Conservation (phyloP, 2,797 vertebrate species). For the Streptopelia turtur region DNA sequence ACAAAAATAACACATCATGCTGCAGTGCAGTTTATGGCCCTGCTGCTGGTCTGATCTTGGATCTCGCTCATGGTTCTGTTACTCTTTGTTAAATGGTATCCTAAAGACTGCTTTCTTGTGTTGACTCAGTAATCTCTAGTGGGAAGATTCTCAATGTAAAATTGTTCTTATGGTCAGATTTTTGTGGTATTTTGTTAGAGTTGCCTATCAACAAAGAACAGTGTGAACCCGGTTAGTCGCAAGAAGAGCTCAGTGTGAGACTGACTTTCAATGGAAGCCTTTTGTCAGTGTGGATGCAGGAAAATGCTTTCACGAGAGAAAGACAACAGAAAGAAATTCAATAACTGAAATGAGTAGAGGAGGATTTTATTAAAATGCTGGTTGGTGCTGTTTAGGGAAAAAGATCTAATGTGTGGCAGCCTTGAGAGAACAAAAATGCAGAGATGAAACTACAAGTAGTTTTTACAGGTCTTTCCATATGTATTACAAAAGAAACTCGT, state of each 20-base stretch:
- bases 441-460: not conserved
- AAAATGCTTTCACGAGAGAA: not conserved
- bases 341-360: not conserved
- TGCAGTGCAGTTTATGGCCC: not conserved
- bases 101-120: not conserved
- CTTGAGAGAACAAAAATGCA: not conserved
- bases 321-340: not conserved
- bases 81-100: not conserved
- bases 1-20: not conserved
- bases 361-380: not conserved
- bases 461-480: not conserved
- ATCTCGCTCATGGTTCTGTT: not conserved
- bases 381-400: not conserved
- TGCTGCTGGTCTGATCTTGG: not conserved
- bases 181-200: not conserved
- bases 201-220: not conserved
- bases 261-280: not conserved
- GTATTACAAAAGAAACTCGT: not conserved
- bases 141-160: not conserved
- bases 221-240: not conserved
- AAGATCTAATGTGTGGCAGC: not conserved
- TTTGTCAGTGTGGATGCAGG: not conserved
- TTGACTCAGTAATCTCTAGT: not conserved
- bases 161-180: not conserved
- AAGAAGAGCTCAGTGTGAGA: not conserved